These are phyloP conservation scores for Narcine bancroftii DNA, from an alignment of 2,113 vertebrate genomes.

Conservation along the genomic window DNA sequence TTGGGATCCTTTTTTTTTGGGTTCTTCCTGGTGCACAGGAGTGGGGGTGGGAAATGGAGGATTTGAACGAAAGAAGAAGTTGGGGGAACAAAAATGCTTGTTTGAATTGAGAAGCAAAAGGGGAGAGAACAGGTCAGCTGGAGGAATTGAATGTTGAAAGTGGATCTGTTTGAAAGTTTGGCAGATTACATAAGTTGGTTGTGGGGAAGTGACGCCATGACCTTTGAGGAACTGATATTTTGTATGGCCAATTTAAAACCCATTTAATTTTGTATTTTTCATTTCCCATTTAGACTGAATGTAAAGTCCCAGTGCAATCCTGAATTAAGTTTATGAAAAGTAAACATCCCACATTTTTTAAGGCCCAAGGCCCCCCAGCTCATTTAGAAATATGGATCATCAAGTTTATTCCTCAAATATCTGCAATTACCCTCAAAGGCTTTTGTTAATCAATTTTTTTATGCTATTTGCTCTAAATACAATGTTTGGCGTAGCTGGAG, in stretches of 20 bases:
- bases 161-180: neutral
- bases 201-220: neutral
- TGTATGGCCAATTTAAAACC: neutral
- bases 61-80: too few species aligned
- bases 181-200: neutral
- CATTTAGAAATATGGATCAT: neutral
- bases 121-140: neutral
- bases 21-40: neutral
- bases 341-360: neutral
- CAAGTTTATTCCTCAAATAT: neutral
- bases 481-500: neutral
- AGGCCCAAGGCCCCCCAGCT: neutral
- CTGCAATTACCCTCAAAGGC: neutral
- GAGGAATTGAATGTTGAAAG: neutral
- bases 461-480: neutral
- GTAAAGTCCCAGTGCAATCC: neutral
- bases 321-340: neutral
- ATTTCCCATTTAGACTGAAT: neutral
- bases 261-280: neutral
- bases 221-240: neutral
- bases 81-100: neutral
- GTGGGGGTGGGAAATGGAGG: too few species aligned
- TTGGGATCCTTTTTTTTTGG: too few species aligned
- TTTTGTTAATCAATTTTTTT: neutral
- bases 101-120: neutral